phyloP scores from a whole-genome alignment of 2,888 invertebrate genomes.

The Epirrita christyi region DNA sequence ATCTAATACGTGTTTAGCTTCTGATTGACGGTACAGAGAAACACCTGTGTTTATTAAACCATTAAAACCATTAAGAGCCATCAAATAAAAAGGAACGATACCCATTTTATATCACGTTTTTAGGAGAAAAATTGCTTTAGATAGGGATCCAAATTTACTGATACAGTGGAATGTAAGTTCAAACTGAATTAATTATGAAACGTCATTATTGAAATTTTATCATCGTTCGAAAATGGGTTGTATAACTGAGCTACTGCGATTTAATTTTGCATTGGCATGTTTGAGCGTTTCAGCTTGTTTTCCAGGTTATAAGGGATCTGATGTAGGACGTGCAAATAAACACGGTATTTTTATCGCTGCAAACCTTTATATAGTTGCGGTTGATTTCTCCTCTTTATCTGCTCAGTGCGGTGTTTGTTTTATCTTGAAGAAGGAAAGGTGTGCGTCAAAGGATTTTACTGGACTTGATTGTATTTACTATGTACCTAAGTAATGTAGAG shows the following conservation, averaged over 20 bases:
- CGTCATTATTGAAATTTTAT: constrained; percentile 45
- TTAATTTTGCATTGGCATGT: constrained; percentile 54
- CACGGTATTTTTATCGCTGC: constrained; percentile 83
- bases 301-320: constrained; percentile 61
- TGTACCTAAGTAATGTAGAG: not conserved
- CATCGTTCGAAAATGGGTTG: constrained; percentile 55
- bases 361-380: constrained; percentile 85
- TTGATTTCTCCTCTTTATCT: constrained; percentile 84
- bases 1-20: constrained; percentile 44
- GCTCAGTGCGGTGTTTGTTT: constrained; percentile 79
- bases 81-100: constrained; percentile 38
- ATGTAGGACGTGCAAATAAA: constrained; percentile 85
- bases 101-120: constrained; percentile 72
- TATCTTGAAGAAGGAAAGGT: constrained; percentile 78
- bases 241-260: constrained; percentile 55
- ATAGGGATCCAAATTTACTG: constrained; percentile 80
- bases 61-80: constrained; percentile 23
- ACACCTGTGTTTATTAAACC: constrained; percentile 50
- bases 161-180: constrained; percentile 76
- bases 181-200: constrained; percentile 52
- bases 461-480: constrained; percentile 51
- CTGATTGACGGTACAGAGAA: constrained; percentile 47
- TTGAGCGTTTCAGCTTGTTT: constrained; percentile 58
- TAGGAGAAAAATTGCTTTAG: constrained; percentile 64
- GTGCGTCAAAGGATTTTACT: constrained; percentile 61